phyloP scores from a whole-genome alignment of 1,140 invertebrate species.

The Drosophila bifasciata region DNA sequence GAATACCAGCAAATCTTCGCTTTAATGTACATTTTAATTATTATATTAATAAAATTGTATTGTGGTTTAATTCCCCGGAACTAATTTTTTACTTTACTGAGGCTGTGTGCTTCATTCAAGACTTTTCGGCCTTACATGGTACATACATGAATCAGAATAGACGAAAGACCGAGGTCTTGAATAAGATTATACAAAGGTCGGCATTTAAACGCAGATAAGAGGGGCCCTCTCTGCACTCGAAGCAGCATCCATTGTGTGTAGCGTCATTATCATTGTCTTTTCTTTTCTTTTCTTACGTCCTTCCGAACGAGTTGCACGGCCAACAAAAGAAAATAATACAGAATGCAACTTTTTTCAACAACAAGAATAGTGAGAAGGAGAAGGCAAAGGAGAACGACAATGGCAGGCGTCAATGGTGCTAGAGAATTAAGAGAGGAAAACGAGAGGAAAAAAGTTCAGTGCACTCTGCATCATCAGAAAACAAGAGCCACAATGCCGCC shows the following conservation, averaged over 20 bases:
- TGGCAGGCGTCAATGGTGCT: conserved; percentile 7
- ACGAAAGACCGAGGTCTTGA: background rate
- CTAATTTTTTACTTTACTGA: too few species aligned
- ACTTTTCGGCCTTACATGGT: too few species aligned
- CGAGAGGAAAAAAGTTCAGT: conserved; percentile 56
- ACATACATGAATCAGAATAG: too few species aligned
- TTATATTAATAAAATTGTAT: too few species aligned
- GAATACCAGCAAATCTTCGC: too few species aligned
- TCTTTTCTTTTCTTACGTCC: conserved; percentile 5
- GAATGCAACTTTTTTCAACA: conserved; percentile 19
- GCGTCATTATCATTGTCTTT: conserved; percentile 6
- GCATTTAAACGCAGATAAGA: conserved; percentile 1
- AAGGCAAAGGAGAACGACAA: conserved; percentile 1
- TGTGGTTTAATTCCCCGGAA: too few species aligned
- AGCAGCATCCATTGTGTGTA: conserved; percentile 18
- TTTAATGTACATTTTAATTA: too few species aligned
- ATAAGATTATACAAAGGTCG: background rate
- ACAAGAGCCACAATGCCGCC: conserved; percentile 10
- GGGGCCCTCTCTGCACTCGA: background rate
- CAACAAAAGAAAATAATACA: conserved; percentile 27
- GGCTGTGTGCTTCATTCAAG: too few species aligned
- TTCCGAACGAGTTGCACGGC: conserved; percentile 17
- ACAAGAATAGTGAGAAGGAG: conserved; percentile 1
- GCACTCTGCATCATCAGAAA: conserved; percentile 36
- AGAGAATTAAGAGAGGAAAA: conserved; percentile 39